Conservation (phyloP, 2,888 invertebrate species). For the Lepetodrilus schrolli region DNA sequence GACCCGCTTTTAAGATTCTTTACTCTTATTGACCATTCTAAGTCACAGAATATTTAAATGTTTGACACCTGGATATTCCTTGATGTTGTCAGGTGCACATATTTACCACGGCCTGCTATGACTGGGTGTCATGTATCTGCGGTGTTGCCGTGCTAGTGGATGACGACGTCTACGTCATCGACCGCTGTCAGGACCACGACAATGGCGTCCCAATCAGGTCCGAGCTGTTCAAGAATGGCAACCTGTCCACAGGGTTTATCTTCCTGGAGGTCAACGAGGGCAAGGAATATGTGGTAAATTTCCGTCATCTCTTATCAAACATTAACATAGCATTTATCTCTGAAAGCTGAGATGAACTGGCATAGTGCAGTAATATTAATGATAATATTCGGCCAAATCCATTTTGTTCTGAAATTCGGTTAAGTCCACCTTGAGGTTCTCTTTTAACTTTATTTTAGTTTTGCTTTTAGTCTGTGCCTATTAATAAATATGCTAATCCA, state of each 20-base stretch:
- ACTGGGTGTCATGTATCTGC: conserved; percentile 44
- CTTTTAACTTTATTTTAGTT: too few relatives aligned
- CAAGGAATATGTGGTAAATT: conserved; percentile 45
- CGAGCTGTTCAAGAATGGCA: conserved; percentile 44
- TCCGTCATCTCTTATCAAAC: too few relatives aligned
- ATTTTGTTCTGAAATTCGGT: too few relatives aligned
- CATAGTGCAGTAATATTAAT: too few relatives aligned
- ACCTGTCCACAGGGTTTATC: conserved; percentile 42
- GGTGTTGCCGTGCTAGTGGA: conserved; percentile 46
- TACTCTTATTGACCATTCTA: not conserved
- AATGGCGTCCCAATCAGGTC: conserved; percentile 37
- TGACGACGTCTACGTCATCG: conserved; percentile 50
- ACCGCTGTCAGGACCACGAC: conserved; percentile 42
- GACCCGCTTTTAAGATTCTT: not conserved
- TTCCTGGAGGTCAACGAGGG: conserved; percentile 45
- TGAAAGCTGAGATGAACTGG: too few relatives aligned
- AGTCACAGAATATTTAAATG: not conserved
- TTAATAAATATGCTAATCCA: too few relatives aligned
- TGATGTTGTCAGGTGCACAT: conserved; percentile 25
- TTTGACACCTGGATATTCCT: not conserved
- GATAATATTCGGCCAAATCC: too few relatives aligned
- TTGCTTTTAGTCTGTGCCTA: too few relatives aligned
- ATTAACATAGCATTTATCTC: too few relatives aligned
- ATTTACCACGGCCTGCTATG: not conserved
- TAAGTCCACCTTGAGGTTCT: too few relatives aligned